Percentiles rank a stretch among this genome's conserved stretches.
These are phyloP conservation scores for Neodiprion virginianus DNA, from an alignment of 1,140 invertebrate species.

Conservation along the genomic window DNA sequence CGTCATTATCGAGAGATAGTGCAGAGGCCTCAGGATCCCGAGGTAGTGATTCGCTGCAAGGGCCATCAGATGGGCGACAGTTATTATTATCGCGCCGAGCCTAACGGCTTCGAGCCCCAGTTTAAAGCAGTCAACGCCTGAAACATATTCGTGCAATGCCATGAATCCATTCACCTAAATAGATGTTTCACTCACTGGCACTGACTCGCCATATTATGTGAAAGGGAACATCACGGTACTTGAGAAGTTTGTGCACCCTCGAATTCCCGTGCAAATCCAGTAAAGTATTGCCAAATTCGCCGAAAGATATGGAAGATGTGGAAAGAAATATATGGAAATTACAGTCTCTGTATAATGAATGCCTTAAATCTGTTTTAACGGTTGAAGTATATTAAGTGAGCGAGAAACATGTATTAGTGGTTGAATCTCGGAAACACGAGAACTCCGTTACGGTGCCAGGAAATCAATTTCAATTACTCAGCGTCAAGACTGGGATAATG, in stretches of 20 bases:
- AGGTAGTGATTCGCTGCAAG: slow-evolving; percentile 75
- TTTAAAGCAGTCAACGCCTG: slow-evolving; percentile 43
- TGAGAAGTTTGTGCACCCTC: too few relatives aligned
- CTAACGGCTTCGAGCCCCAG: slow-evolving; percentile 62
- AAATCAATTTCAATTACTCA: slow-evolving; percentile 1
- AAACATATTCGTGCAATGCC: neutral
- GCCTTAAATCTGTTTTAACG: too few relatives aligned
- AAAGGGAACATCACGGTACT: neutral
- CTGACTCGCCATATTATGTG: too few relatives aligned
- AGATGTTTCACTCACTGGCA: too few relatives aligned
- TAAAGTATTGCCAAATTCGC: too few relatives aligned
- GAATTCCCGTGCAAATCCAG: too few relatives aligned
- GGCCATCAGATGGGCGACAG: slow-evolving; percentile 70
- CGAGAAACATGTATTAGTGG: too few relatives aligned
- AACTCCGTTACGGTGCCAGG: neutral
- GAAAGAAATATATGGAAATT: neutral
- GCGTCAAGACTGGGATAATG: slow-evolving; percentile 4
- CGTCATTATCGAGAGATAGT: slow-evolving; percentile 67
- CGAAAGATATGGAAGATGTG: neutral
- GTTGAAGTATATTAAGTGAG: too few relatives aligned
- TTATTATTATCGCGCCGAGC: slow-evolving; percentile 65
- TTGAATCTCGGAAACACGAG: neutral
- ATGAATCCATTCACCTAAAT: neutral
- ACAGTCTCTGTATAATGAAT: too few relatives aligned
- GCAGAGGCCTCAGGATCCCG: slow-evolving; percentile 68